Percentiles rank a stretch among this genome's conserved stretches.
Conservation (phyloP, 2,113 vertebrate genomes). For the Elachura formosa region DNA sequence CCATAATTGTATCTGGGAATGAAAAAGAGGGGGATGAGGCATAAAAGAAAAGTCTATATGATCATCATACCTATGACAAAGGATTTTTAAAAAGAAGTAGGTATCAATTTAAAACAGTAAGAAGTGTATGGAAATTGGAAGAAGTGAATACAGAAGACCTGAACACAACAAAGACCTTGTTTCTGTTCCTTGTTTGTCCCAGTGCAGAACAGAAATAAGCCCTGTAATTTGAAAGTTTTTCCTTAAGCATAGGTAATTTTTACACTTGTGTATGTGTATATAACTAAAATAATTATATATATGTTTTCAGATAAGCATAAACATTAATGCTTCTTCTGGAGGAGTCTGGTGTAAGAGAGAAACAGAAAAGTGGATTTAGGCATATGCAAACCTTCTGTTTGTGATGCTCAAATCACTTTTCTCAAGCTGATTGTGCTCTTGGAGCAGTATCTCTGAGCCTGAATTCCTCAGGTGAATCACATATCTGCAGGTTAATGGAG, state of each 20-base stretch:
- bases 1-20: fast-evolving
- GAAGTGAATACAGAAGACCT: not conserved
- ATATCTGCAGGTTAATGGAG: not conserved
- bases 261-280: not conserved
- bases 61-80: not conserved
- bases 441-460: not conserved
- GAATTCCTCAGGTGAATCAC: not conserved
- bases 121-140: not conserved
- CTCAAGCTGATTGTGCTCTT: not conserved
- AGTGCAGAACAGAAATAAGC: not conserved
- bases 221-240: not conserved
- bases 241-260: not conserved
- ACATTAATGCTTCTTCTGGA: not conserved
- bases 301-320: not conserved
- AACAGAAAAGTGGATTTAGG: not conserved
- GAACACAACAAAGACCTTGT: not conserved
- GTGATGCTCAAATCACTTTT: not conserved
- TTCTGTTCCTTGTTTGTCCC: not conserved
- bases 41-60: not conserved
- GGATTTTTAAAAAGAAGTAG: not conserved
- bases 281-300: too few species aligned
- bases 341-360: not conserved
- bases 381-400: not conserved
- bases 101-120: not conserved
- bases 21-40: not conserved